Evolutionary conservation across 2,113 vertebrate genomes (phyloP), one percentile per base, ranked within the genome.

Genomic region (Misgurnus anguillicaudatus): DNA sequence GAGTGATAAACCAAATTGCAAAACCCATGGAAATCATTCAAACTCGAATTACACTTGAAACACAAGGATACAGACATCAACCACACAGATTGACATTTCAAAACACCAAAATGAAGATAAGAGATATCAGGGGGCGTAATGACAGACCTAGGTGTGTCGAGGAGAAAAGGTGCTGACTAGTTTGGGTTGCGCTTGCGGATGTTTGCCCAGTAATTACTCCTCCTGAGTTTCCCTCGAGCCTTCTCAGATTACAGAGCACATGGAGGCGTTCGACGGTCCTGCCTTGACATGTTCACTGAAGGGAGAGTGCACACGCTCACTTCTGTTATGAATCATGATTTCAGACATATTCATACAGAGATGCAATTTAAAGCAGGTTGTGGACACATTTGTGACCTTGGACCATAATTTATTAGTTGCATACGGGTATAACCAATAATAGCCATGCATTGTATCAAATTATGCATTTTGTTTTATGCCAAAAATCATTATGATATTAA

Each of bases 191-290:
- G 78, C 36, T 47, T 75, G 58, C 41, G 75, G 81, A 78, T 81
- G 81, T 83, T 82, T 81, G 75, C 65, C 39, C 55, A 55, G 78
- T 85, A 85, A 83, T 85, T 82, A 82, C 64, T 45, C 11, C 57
- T 47, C 71, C 41, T 62, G 41, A 36, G 74, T 47, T 76, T 77
- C 67, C 67, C 63, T 68, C 4, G 58, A 77, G 72, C 60, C 55
- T 64, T 80, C 70, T 77, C 72, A 79, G 74, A 62, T 60, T 75
- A 55, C 24, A n/a, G 31, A 51, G 60, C 66, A 62, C 24, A 81
- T 66, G 72, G 53, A 82, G 78, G 65, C 17, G 8, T 48, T 14
- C 53, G 36, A 39, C 39, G 75, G 75, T 61, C 84, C 61, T 78
- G 84, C 36, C 84, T 65, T 45, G 81, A 64, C 84, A 78, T 83